Conservation (phyloP, 2,113 vertebrate genomes). For the Notothenia coriiceps region DNA sequence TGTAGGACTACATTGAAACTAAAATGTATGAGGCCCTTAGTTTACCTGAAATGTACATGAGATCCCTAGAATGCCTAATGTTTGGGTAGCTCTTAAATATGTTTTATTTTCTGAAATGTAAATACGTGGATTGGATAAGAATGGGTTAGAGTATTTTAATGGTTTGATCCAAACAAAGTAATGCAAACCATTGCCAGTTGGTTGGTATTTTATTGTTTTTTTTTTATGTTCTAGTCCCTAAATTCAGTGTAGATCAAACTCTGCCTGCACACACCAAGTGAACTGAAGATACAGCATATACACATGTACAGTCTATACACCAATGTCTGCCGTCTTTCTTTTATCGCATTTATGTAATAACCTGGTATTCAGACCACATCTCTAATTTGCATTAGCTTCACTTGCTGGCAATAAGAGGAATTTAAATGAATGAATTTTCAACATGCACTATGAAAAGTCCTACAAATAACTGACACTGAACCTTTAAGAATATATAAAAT, state of each 20-base stretch:
- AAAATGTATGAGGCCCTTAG: too few species aligned
- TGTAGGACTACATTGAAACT: not conserved
- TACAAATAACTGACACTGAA: not conserved
- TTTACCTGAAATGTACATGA: too few species aligned
- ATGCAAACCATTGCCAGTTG: not conserved
- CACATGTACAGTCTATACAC: too few species aligned
- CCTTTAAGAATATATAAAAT: not conserved
- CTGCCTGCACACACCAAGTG: not conserved
- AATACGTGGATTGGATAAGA: too few species aligned
- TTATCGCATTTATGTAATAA: not conserved
- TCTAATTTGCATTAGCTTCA: not conserved
- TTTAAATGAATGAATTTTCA: not conserved
- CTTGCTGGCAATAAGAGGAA: not conserved
- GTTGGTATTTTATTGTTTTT: too few species aligned
- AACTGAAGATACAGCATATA: not conserved
- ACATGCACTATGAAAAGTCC: not conserved
- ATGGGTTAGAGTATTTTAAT: not conserved
- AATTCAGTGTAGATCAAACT: not conserved
- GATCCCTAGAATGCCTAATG: too few species aligned
- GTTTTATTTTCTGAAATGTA: too few species aligned
- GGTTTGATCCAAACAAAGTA: not conserved
- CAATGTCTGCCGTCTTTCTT: not conserved
- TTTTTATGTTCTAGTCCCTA: not conserved
- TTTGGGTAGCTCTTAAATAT: too few species aligned
- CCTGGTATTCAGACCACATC: not conserved